Conservation (phyloP, 2,797 vertebrate genomes). For the Acrocephalus scirpaceus region DNA sequence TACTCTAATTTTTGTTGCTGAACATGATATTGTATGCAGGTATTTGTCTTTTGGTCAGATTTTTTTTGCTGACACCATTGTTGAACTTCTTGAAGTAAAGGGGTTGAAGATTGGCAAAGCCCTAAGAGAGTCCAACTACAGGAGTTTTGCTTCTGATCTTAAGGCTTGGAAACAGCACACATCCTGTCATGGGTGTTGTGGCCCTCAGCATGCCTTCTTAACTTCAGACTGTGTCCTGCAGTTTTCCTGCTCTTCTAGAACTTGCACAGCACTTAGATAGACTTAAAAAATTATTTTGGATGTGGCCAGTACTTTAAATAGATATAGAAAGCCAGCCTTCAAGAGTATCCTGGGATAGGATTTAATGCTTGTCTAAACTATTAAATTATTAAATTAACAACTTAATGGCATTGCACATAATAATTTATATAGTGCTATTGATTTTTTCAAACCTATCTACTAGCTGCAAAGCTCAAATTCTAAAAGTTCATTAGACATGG, state of each 20-base stretch:
- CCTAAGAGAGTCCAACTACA: neutral
- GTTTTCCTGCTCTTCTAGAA: neutral
- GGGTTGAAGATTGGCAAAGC: neutral
- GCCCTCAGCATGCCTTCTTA: neutral
- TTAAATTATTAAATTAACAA: neutral
- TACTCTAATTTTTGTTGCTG: neutral
- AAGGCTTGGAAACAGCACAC: neutral
- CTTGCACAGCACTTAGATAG: neutral
- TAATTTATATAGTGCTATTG: neutral
- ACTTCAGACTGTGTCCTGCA: neutral
- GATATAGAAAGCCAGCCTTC: neutral
- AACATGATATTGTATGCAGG: neutral
- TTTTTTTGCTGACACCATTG: neutral
- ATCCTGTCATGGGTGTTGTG: neutral
- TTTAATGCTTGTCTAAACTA: neutral
- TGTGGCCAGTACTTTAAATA: neutral
- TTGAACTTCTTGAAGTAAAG: neutral
- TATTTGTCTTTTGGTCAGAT: neutral
- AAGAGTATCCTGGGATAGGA: neutral
- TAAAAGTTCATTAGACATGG: constrained; percentile 15
- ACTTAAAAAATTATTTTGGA: neutral
- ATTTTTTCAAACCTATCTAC: constrained; percentile 11
- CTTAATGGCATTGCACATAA: neutral
- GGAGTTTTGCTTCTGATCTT: neutral
- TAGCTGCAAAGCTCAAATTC: neutral